Conservation (phyloP, 2,113 vertebrate genomes). For the Cyprinodon brontotheroides region DNA sequence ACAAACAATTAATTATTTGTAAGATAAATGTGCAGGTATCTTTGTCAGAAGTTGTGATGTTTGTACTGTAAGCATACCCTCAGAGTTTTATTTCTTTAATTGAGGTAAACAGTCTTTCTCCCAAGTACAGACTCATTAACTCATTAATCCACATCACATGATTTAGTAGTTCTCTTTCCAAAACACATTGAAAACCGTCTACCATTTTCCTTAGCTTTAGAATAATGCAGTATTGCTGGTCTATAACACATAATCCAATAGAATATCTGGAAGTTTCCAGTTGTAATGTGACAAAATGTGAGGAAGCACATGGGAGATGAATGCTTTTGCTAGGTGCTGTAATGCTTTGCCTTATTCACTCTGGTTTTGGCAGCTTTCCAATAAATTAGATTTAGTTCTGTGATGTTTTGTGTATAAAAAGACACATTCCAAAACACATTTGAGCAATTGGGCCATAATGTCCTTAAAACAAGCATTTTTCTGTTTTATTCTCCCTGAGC, state of each 20-base stretch:
- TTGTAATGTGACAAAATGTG: neutral
- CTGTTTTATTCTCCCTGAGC: neutral
- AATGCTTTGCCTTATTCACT: constrained; percentile 29
- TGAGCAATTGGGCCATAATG: neutral
- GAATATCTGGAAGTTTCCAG: neutral
- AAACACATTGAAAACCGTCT: neutral
- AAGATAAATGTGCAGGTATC: neutral
- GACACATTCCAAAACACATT: constrained; percentile 9
- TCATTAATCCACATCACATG: neutral
- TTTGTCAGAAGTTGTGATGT: neutral
- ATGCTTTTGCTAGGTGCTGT: neutral
- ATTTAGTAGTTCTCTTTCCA: neutral
- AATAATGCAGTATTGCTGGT: neutral
- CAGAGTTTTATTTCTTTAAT: too few relatives aligned
- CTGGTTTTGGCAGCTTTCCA: constrained; percentile 13
- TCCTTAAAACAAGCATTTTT: neutral
- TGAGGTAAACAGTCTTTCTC: too few relatives aligned
- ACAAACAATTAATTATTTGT: neutral
- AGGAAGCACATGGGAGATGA: neutral
- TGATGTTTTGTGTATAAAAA: constrained; percentile 20
- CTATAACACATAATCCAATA: neutral
- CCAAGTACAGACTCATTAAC: neutral
- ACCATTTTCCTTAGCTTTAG: neutral
- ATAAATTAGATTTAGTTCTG: constrained; percentile 10
- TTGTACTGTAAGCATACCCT: too few relatives aligned